Percentiles rank a stretch among this genome's conserved stretches.
Conservation (phyloP, 1,140 invertebrate species). For the Rhizoglyphus robini region DNA sequence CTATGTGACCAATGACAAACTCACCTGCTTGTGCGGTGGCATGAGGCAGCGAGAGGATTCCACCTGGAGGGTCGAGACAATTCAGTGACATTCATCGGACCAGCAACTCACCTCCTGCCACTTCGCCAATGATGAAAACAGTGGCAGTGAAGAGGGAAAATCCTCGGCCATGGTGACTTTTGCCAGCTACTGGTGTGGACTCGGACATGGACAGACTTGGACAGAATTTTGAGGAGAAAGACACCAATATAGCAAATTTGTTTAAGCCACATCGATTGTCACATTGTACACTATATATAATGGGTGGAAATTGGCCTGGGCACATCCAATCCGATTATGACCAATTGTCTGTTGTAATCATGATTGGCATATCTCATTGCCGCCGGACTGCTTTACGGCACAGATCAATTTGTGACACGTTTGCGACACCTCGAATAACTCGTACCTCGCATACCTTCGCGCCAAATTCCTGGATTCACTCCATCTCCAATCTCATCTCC, state of each 20-base stretch:
- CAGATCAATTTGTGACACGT: no score
- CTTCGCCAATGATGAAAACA: constrained; percentile 17
- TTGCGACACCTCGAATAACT: no score
- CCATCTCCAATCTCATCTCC: no score
- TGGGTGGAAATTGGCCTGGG: background rate
- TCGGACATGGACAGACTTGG: background rate
- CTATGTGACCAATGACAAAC: background rate
- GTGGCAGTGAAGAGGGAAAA: constrained; percentile 9
- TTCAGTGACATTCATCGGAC: no score
- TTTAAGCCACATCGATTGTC: background rate
- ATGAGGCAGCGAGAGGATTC: constrained; percentile 13
- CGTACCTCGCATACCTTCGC: no score
- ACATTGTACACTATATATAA: background rate
- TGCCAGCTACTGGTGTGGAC: background rate
- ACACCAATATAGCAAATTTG: background rate
- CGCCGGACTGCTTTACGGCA: no score
- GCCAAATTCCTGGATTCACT: no score
- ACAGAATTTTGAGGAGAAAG: background rate
- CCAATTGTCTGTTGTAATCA: no score
- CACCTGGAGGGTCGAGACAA: background rate
- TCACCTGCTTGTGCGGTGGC: constrained; percentile 1
- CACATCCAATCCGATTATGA: no score
- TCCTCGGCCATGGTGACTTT: background rate
- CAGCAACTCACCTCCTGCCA: constrained; percentile 10
- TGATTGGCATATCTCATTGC: no score